Base-by-base conservation (phyloP, 2,797 vertebrate species). In the Nannoperca obscura region DNA sequence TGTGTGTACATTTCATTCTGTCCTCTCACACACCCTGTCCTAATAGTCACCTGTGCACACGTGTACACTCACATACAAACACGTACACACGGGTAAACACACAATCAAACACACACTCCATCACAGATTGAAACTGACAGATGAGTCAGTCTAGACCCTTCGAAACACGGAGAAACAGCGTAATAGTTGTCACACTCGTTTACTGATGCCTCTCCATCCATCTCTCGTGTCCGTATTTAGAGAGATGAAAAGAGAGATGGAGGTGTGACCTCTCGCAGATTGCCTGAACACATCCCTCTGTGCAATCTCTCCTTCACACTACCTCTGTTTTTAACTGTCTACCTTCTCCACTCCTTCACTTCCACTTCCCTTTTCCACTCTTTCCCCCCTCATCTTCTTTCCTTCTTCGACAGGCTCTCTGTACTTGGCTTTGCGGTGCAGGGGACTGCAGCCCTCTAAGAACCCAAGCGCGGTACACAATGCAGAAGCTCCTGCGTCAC, bases 101-200 rank as follows among this genome's bases (percentile, higher is more conserved):
- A 65, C 46, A 19, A 30, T 30, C 47, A 69, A 38, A 67, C 71
- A 34, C 68, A 76, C 57, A 50, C 54, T 57, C 76, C 30, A 63
- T 61, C 68, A 50, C 64, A 80, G 80, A 80, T 78, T 67, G 76
- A 38, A 64, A 59, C 32, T 78, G 86, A 88, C 87, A 74, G 73
- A 85, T 65, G 78, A 89, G 76, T 81, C 83, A 19, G 65, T 84
- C 58, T 1, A 36, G 82, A 80, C 49, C 52, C 58, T 13, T 3
- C 65, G 53, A 69, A 79, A 86, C 80, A 81, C 1, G 66, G 64
- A 53, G 34, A 72, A 76, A 47, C 34, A 1, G 64, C 22, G 55
- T 34, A 69, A 76, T 81, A n/a, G 72, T 77, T 78, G 83, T 88
- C 89, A 72, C 80, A 69, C 85, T 81, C 53, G 46, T 84, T 88